A percentile compares a stretch with the other conserved stretches of the same genome.
Evolutionary conservation across 2,888 invertebrate genomes (phyloP).

Genomic region (Tipula confusa): DNA sequence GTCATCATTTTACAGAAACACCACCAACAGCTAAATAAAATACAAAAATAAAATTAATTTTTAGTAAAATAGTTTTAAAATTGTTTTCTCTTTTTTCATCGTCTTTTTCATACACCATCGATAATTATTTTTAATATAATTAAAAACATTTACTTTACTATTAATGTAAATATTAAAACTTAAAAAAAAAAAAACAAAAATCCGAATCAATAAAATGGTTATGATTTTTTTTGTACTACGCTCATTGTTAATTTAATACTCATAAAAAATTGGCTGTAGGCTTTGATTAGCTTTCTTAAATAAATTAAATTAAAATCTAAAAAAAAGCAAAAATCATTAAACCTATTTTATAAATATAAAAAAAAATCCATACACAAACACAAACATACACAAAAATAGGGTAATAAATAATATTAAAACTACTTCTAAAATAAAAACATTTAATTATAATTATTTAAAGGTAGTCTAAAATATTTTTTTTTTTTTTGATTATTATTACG

Average conservation of each 20-base stretch:
- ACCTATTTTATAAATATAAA: neutral
- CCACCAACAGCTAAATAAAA: slow-evolving; percentile 49
- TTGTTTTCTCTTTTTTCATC: neutral
- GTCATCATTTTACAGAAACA: slow-evolving; percentile 65
- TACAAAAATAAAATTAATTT: neutral
- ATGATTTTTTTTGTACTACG: neutral
- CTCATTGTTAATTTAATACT: slow-evolving; percentile 20
- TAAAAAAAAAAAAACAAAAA: neutral
- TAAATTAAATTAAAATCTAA: neutral
- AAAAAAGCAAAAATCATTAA: neutral
- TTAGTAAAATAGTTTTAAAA: neutral
- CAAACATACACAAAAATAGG: neutral
- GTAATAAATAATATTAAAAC: neutral
- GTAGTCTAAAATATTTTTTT: neutral
- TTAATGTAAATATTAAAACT: neutral
- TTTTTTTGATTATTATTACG: neutral
- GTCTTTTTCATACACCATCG: neutral
- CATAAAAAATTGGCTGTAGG: neutral
- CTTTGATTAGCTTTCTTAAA: neutral
- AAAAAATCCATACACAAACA: neutral
- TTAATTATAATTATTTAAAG: neutral
- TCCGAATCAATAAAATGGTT: neutral
- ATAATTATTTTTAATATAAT: neutral
- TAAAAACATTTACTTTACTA: neutral
- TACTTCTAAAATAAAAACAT: neutral